These are phyloP conservation scores for Paracanthobrama guichenoti DNA, from an alignment of 2,113 vertebrate species.

Conservation along the genomic window DNA sequence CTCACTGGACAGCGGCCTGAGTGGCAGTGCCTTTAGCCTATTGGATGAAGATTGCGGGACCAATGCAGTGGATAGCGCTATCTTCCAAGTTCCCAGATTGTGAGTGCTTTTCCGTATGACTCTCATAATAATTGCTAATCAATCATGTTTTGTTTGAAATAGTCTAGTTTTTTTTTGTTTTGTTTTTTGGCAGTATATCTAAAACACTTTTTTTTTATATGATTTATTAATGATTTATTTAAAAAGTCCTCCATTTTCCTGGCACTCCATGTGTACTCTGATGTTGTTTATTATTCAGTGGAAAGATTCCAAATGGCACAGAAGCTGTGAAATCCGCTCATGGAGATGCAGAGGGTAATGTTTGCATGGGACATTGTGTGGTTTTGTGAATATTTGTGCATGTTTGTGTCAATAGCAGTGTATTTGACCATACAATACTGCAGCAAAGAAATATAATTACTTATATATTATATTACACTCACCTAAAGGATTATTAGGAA, in stretches of 20 bases:
- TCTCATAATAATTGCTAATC: constrained; percentile 7
- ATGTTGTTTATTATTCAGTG: constrained; percentile 73
- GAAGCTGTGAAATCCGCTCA: constrained; percentile 77
- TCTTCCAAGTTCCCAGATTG: constrained; percentile 94
- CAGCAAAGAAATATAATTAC: background rate
- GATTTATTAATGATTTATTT: background rate
- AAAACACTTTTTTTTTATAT: background rate
- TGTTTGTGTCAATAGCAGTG: background rate
- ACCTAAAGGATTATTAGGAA: no score
- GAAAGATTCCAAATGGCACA: constrained; percentile 89
- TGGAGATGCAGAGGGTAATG: constrained; percentile 85
- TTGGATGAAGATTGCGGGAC: constrained; percentile 86
- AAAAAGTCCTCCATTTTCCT: constrained; percentile 11
- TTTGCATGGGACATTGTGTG: background rate
- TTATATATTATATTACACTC: background rate
- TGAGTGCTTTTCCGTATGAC: constrained; percentile 72
- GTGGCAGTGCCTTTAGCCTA: constrained; percentile 91
- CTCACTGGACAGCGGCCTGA: constrained; percentile 88
- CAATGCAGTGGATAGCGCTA: constrained; percentile 87
- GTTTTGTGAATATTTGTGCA: background rate
- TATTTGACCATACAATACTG: constrained; percentile 4
- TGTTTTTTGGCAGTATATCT: background rate
- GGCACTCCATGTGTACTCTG: background rate
- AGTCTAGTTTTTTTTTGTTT: background rate
- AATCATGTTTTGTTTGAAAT: background rate